Evolutionary conservation across 1,140 invertebrate genomes (phyloP), one percentile per base, ranked within the genome.

Genomic region (Euschistus heros): DNA sequence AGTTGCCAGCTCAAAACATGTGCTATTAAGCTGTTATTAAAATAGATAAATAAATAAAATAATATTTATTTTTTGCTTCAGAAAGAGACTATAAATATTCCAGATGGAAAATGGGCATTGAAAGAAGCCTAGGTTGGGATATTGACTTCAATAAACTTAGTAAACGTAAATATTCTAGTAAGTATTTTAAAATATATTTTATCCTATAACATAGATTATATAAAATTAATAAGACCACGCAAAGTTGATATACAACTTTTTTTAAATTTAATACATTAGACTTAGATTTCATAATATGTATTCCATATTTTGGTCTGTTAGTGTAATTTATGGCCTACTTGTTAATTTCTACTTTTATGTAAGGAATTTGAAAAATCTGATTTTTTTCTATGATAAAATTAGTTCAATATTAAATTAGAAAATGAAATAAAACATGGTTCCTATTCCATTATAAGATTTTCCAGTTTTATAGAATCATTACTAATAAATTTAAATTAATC

Each of bases 101-200:
- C 42, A 84, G 86, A 67, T 94, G 91, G 91, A 92, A 91, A 75
- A 86, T 87, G 81, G 90, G 89, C 1, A 81, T 94, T 0, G 81
- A 89, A 67, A 78, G 88, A 54, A 89, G 86, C 8, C 79, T 91
- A 67, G 84, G 85, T 54, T 94, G 91, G 91, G 66, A 67, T 33
- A 18, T 69, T 3, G 63, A 68, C 30, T 22, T 17, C 8, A 20
- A n/a, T 18, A 63, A 42, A 63, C 17, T 17, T 22, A 47, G 14
- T 46, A 8, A 15, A 18, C 42, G 47, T 2, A 63, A 46, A 22
- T 26, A 22, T 62, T 62, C 61, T 26, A 62, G 61, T 62, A 42
- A 46, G 44, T 24, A 20, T 62, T 18, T 10, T 37, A 37, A 37
- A 24, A 61, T 10, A 37, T 59, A 24, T 59, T 24, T 59, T 24